Evolutionary conservation across 2,888 invertebrate species (phyloP), one percentile per base, ranked within the genome.

Genomic region (Sthenelais limicola): DNA sequence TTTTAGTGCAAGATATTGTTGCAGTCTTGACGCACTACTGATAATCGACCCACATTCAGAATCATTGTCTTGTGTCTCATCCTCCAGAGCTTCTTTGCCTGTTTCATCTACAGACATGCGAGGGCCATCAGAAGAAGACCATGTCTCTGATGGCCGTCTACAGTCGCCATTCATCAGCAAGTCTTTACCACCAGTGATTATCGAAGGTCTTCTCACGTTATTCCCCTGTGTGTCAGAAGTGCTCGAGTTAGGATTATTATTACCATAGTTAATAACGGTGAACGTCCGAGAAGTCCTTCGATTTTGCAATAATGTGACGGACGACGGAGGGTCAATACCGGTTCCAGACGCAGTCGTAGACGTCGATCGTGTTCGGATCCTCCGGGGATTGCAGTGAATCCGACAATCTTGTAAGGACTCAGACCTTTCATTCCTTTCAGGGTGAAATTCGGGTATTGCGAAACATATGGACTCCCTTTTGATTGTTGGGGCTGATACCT

Each of bases 191-290:
- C n/a, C n/a, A n/a, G n/a, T n/a, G n/a, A n/a, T n/a, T n/a, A n/a
- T n/a, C 3, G 62, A 62, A 21, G 62, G 62, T 21, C 62, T 35
- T 12, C 38, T 35, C 3, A 38, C n/a, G 5, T 43, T 26, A 18
- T 26, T 56, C 18, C 35, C 35, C n/a, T n/a, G n/a, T n/a, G n/a
- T n/a, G 18, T 33, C 56, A 9, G 4, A 3, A 4, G 3, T 9
- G 5, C 28, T n/a, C 18, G 51, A 21, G n/a, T 28, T 69, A 1
- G 33, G 18, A 18, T 15, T 21, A 12, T 21, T 24, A 2, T 54
- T 30, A 7, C 70, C 70, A 38, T 70, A 70, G 33, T 70, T 70
- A 18, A 70, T 51, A 15, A 70, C 56, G 38, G 70, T 70, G 54
- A 70, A 70, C 28, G 49, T 49, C 28, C 70, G 21, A 15, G 54